Evolutionary conservation across 2,888 invertebrate species (phyloP), one percentile per base, ranked within the genome.

Genomic region (Argyresthia goedartella): DNA sequence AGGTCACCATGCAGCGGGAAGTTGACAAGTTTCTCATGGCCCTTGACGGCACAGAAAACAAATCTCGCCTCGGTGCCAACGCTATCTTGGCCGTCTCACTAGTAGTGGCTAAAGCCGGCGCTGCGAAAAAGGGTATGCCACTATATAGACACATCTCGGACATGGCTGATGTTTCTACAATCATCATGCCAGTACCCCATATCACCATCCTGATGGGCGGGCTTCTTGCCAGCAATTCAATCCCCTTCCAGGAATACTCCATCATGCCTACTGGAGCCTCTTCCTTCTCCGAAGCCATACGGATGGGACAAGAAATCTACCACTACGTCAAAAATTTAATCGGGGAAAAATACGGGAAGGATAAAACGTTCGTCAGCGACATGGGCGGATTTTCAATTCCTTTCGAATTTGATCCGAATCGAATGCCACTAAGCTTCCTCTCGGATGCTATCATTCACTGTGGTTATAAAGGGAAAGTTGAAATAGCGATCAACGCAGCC

Each of bases 121-220:
- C 99, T 54, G 97, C 97, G 55, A 95, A 96, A 77, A 96, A 96
- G 81, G 95, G 93, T 48, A 82, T 95, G 25, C 95, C 95, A 6
- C 82, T 95, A 13, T 96, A 95, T 80, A 91, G 92, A 80, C 97
- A 99, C 79, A 94, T 99, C 60, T 98, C 99, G 34, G 96, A 98
- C 70, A 89, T 99, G 77, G 96, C 97, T 56, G 96, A 95, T 57
- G 95, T 95, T 64, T 91, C 90, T 53, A 89, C 95, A 39, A 93
- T 99, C 58, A 92, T 98, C 61, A 88, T 99, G 51, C 99, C 99
- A 4, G 96, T 97, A 2, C 99, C 99, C 14, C 97, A 98, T 50
- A 97, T 99, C 78, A 98, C 98, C 68, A 95, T 98, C 13, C 95
- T 99, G 77, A 98, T 97, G 64, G 99, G 99, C 52, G 99, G 99